phyloP scores from a whole-genome alignment of 2,113 vertebrate species.

The Saimiri boliviensis region DNA sequence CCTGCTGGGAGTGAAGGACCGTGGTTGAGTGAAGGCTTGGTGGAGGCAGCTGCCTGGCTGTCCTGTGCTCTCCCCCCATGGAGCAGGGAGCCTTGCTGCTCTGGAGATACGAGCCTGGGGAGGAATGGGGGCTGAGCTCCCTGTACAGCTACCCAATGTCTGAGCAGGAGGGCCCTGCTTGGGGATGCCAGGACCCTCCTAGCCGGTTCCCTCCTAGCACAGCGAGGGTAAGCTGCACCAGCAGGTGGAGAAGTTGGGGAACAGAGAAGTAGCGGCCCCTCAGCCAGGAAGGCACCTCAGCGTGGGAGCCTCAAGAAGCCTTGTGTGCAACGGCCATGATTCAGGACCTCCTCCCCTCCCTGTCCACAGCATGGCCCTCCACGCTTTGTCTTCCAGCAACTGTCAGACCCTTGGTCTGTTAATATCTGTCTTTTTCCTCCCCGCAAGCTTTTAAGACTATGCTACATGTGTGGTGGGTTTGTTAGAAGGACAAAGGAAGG shows the following conservation, averaged over 20 bases:
- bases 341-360: rapidly evolving
- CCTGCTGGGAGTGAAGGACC: not conserved
- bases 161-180: too few relatives aligned
- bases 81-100: not conserved
- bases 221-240: not conserved
- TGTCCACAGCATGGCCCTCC: not conserved
- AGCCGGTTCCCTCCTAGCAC: not conserved
- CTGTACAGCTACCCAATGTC: not conserved
- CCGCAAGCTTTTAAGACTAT: not conserved
- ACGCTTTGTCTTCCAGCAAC: not conserved
- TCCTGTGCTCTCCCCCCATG: not conserved
- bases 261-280: not conserved
- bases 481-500: not conserved
- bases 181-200: not conserved
- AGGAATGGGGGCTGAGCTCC: not conserved
- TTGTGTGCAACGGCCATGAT: not conserved
- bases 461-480: not conserved
- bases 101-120: not conserved
- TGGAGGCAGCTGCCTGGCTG: not conserved
- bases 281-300: not conserved
- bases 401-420: not conserved
- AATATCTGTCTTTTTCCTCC: not conserved
- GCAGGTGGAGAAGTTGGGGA: not conserved
- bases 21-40: too few relatives aligned
- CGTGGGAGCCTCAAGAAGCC: too few relatives aligned